Evolutionary conservation across 2,797 vertebrate genomes (phyloP), one percentile per base, ranked within the genome.

Genomic region (Novumbra hubbsi): DNA sequence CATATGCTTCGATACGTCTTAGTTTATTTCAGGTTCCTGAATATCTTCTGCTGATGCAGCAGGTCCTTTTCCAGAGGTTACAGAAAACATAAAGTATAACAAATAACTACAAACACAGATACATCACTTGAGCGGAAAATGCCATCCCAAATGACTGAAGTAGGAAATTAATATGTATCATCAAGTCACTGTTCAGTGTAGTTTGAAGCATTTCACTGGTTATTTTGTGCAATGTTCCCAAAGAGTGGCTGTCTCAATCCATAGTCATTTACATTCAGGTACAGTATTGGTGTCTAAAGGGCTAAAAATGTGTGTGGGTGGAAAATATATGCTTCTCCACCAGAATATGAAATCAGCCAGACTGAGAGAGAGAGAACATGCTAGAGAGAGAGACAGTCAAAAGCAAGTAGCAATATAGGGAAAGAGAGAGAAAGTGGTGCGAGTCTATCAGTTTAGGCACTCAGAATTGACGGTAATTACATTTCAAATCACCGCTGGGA

Each of bases 381-480:
- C 21, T 24, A 62, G 34, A 60, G 30, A 60, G 50, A 34, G 4
- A 38, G 27, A 49, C 71, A n/a, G 68, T 38, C 30, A 55, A 41
- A 12, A 57, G 30, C 49, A 52, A 24, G 7, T 17, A 71, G 30
- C 32, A 49, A 70, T 11, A 68, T 17, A 70, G 76, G 73, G 66
- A 82, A 77, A 74, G 77, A 76, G 81, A 83, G 78, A 84, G 81
- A 19, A n/a, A 28, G 70, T n/a, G 68, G 49, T 32, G n/a, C 84
- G 84, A 88, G 88, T 86, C 30, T 90, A 87, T 90, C 84, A 85
- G 84, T 85, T 85, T 85, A 88, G 83, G 77, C 83, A 79, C 88
- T 89, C 81, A 86, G 70, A 89, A 90, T 89, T 88, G 84, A 90
- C 73, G 80, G 87, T 88, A 90, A 91, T 91, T 91, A 90, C 87